Base-by-base conservation (phyloP, 2,888 invertebrate genomes). In the Hirtodrosophila confusa region DNA sequence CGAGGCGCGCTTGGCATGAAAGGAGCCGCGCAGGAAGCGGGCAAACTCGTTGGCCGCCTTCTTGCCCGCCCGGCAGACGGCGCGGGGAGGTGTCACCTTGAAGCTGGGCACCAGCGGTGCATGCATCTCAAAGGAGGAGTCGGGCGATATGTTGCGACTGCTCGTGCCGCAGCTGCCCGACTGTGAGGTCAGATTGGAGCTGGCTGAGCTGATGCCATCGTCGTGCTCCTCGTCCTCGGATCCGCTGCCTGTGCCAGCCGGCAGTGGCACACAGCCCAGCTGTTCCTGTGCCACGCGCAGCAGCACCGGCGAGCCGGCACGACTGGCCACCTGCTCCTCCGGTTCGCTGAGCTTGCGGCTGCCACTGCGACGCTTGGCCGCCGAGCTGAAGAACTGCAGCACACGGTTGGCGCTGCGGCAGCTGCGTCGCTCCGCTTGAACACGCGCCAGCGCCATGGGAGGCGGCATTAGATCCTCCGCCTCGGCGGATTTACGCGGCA, bases 71-170 rank as follows among this genome's bases (percentile, higher is more conserved):
- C 88, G 86, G 48, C 76, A 78, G 41, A 80, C 69, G 31, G 70
- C 65, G 5, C 78, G 74, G 2, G 91, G 90, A 9, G 91, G 90
- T 5, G 91, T 91, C 9, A 92, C 76, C 78, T 90, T 91, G 73
- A 91, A 91, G 31, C 86, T 89, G 55, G 91, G 91, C 75, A 91
- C 60, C 33, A 91, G 57, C 4, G 91, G 90, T 3, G 91, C 88
- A 57, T 91, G 91, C 87, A 91, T 74, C 74, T 90, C 90, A 56
- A 90, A 91, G 12, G 91, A 91, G 23, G 90, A 90, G 45, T 90
- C 89, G 3, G 89, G 86, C 1, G 90, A 88, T 11, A 78, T 77
- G 75, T 90, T 90, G 29, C 78, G 80, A 48, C 84, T 84, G 45
- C 64, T 58, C 9, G 73, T 75, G 8, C 85, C 78, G 31, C 27